These are phyloP conservation scores for Volucella zonaria DNA, from an alignment of 2,888 invertebrate genomes.

Conservation along the genomic window DNA sequence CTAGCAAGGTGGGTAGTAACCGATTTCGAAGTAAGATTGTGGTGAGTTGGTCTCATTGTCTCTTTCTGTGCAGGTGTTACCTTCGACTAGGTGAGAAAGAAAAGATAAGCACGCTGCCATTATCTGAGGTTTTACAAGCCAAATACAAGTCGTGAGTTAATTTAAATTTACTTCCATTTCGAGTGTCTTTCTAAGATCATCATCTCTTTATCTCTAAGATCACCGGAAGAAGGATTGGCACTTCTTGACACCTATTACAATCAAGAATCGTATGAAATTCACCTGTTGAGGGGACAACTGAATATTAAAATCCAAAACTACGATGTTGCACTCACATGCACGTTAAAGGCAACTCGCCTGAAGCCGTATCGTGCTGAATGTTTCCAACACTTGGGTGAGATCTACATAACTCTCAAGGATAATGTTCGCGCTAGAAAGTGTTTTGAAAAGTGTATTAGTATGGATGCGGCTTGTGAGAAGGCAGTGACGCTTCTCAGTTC, in stretches of 20 bases:
- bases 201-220: slow-evolving; percentile 70
- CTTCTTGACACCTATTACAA: slow-evolving; percentile 81
- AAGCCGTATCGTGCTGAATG: slow-evolving; percentile 89
- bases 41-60: background rate
- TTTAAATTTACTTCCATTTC: background rate
- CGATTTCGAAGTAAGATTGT: background rate
- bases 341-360: slow-evolving; percentile 88
- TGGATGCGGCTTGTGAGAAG: slow-evolving; percentile 87
- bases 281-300: slow-evolving; percentile 78
- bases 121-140: slow-evolving; percentile 75
- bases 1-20: slow-evolving; percentile 77
- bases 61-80: slow-evolving; percentile 76
- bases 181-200: background rate
- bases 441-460: slow-evolving; percentile 91
- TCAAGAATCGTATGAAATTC: slow-evolving; percentile 77
- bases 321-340: slow-evolving; percentile 85
- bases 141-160: slow-evolving; percentile 78
- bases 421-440: slow-evolving; percentile 90
- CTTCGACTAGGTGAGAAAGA: slow-evolving; percentile 75
- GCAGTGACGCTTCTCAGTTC: slow-evolving; percentile 90
- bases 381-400: slow-evolving; percentile 90
- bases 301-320: slow-evolving; percentile 83
- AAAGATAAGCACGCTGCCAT: slow-evolving; percentile 72
- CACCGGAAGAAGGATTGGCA: slow-evolving; percentile 84
- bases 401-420: slow-evolving; percentile 87